A percentile compares a stretch with the other conserved stretches of the same genome.
These are phyloP conservation scores for Neria commutata DNA, from an alignment of 2,888 invertebrate genomes.

Conservation along the genomic window DNA sequence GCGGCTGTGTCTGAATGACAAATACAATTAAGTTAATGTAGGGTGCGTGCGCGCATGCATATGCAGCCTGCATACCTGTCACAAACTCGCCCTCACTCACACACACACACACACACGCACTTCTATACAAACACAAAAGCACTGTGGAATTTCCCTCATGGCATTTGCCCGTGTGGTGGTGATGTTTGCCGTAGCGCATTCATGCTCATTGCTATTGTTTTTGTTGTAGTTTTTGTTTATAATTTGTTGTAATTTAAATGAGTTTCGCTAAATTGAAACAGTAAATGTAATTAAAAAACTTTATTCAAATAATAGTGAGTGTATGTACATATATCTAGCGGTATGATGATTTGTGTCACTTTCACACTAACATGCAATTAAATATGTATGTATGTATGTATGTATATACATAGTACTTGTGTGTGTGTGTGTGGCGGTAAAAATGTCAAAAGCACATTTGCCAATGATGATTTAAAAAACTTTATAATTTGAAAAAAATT, in stretches of 20 bases:
- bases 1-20: conserved; percentile 1
- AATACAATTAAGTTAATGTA: neutral
- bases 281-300: conserved; percentile 3
- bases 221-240: neutral
- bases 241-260: conserved; percentile 50
- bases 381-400: too few species aligned
- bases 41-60: neutral
- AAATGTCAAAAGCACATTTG: too few species aligned
- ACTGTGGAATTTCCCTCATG: neutral
- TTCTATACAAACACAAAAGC: conserved; percentile 15
- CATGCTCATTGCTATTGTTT: neutral
- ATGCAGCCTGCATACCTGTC: neutral
- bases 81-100: too few species aligned
- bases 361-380: too few species aligned
- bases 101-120: conserved; percentile 17
- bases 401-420: too few species aligned
- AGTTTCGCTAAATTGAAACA: conserved; percentile 39
- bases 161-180: neutral
- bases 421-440: too few species aligned
- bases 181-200: too few species aligned
- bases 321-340: too few species aligned
- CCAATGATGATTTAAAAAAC: too few species aligned
- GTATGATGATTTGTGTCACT: too few species aligned
- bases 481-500: too few species aligned
- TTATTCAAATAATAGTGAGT: conserved; percentile 4